A percentile compares a stretch with the other conserved stretches of the same genome.
Conservation (phyloP, 2,113 vertebrate species). For the Lathamus discolor region DNA sequence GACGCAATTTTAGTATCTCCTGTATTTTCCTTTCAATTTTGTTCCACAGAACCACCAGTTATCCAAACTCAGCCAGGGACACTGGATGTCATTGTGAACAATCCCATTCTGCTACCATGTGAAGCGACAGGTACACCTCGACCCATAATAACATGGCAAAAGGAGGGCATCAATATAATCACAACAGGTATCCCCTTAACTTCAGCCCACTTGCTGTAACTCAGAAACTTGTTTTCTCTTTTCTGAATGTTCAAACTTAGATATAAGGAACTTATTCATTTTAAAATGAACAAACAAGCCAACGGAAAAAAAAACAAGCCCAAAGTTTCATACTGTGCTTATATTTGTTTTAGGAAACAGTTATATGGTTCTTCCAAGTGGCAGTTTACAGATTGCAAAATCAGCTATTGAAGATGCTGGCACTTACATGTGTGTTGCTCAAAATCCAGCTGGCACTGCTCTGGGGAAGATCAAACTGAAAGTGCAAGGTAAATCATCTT, state of each 20-base stretch:
- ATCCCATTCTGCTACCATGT: constrained; percentile 86
- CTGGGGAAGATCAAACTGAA: constrained; percentile 92
- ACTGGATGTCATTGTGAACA: constrained; percentile 88
- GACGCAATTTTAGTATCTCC: not conserved
- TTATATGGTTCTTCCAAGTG: constrained; percentile 82
- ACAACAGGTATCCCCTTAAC: constrained; percentile 77
- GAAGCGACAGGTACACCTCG: constrained; percentile 84
- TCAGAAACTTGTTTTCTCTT: not conserved
- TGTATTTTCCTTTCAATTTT: not conserved
- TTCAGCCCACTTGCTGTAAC: not conserved
- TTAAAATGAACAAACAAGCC: not conserved
- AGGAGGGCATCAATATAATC: constrained; percentile 89
- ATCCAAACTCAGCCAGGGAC: constrained; percentile 82
- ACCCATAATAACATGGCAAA: constrained; percentile 92
- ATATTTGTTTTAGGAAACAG: constrained; percentile 71
- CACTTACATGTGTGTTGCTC: constrained; percentile 92
- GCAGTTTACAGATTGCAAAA: constrained; percentile 87
- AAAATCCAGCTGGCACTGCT: constrained; percentile 92
- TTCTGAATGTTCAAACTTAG: not conserved
- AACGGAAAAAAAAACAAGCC: not conserved
- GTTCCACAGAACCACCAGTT: constrained; percentile 81
- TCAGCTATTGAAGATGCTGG: constrained; percentile 85
- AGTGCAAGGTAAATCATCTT: constrained; percentile 84
- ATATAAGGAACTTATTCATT: not conserved
- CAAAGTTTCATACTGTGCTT: not conserved